A percentile compares a stretch with the other conserved stretches of the same genome.
phyloP scores from a whole-genome alignment of 2,888 invertebrate species.

The Nycteola revayana region DNA sequence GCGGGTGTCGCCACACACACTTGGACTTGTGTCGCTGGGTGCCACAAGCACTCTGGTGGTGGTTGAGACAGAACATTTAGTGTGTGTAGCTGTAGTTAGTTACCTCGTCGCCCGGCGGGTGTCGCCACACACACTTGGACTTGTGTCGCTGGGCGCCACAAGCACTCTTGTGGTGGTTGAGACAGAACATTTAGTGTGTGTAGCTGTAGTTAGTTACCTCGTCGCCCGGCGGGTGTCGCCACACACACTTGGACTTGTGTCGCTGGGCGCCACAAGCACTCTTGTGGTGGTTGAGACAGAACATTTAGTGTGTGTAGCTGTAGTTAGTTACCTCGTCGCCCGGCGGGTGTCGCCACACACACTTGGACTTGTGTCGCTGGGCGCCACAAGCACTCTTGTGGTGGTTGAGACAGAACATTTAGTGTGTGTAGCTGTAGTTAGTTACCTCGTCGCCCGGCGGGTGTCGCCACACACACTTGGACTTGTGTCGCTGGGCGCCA shows the following conservation, averaged over 20 bases:
- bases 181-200: background rate
- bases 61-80: background rate
- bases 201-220: background rate
- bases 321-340: background rate
- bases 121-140: constrained; percentile 93
- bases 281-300: background rate
- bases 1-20: constrained; percentile 87
- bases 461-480: background rate
- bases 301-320: background rate
- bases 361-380: background rate
- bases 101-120: constrained; percentile 84
- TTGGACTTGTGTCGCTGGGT: background rate
- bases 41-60: background rate
- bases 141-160: constrained; percentile 39
- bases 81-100: background rate
- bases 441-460: background rate
- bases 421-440: background rate
- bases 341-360: background rate
- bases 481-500: background rate
- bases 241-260: background rate
- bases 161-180: background rate
- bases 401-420: background rate
- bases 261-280: background rate
- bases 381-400: background rate
- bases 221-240: constrained; percentile 75